phyloP scores from a whole-genome alignment of 2,888 invertebrate species.

The Yponomeuta cagnagella region DNA sequence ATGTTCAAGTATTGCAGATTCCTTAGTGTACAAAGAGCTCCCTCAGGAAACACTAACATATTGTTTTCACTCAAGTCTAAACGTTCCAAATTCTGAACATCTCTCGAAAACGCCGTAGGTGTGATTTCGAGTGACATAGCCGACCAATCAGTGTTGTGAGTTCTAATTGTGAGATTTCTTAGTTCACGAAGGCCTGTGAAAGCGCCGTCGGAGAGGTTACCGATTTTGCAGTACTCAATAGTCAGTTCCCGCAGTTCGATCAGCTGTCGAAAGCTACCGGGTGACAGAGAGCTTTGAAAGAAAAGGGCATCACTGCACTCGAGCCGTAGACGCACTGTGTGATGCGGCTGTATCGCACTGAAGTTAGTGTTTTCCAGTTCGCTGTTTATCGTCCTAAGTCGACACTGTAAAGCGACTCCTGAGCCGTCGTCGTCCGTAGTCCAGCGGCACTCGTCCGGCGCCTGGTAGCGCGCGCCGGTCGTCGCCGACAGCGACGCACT shows the following conservation, averaged over 20 bases:
- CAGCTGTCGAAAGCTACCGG: conserved; percentile 85
- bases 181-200: conserved; percentile 86
- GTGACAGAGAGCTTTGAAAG: conserved; percentile 85
- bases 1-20: conserved; percentile 85
- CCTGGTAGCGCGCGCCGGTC: conserved; percentile 81
- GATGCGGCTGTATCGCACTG: conserved; percentile 88
- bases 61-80: conserved; percentile 87
- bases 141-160: conserved; percentile 90
- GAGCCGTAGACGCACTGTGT: conserved; percentile 83
- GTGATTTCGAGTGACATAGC: conserved; percentile 86
- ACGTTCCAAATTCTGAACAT: conserved; percentile 82
- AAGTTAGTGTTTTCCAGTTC: conserved; percentile 89
- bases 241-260: conserved; percentile 85
- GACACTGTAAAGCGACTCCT: conserved; percentile 83
- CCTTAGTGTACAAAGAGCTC: conserved; percentile 83
- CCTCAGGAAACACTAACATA: conserved; percentile 86
- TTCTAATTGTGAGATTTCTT: conserved; percentile 85
- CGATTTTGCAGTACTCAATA: conserved; percentile 89
- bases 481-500: conserved; percentile 68
- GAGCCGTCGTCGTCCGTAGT: conserved; percentile 80
- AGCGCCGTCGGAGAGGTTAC: conserved; percentile 87
- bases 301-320: conserved; percentile 88
- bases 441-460: conserved; percentile 89
- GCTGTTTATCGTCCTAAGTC: conserved; percentile 85
- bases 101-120: conserved; percentile 83